A percentile compares a stretch with the other conserved stretches of the same genome.
Conservation (phyloP, 2,888 invertebrate species). For the Frankliniella intonsa region DNA sequence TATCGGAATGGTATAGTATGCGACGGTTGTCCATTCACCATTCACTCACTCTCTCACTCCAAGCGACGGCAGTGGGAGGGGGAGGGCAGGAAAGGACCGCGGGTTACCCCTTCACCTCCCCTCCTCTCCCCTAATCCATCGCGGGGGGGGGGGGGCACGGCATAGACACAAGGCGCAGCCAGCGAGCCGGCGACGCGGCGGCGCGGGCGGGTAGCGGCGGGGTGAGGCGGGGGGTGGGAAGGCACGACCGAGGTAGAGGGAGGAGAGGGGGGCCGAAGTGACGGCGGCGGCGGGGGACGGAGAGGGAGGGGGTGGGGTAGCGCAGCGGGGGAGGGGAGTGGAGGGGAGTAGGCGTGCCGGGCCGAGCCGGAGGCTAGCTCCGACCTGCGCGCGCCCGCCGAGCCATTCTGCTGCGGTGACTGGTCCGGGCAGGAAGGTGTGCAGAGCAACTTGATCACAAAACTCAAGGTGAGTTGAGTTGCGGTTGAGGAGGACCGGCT, state of each 20-base stretch:
- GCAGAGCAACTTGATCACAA: not conserved
- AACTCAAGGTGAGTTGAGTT: slow-evolving; percentile 15
- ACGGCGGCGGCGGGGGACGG: not conserved
- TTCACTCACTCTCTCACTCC: not conserved
- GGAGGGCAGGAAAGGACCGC: not conserved
- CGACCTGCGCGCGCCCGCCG: slow-evolving; percentile 2
- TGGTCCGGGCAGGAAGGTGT: slow-evolving; percentile 25
- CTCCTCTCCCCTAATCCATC: too few species aligned
- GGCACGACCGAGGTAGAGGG: not conserved
- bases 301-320: not conserved
- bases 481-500: not conserved
- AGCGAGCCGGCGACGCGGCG: not conserved
- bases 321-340: not conserved
- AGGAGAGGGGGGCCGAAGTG: not conserved
- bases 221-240: not conserved
- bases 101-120: too few species aligned
- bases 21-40: too few species aligned
- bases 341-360: not conserved
- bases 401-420: slow-evolving; percentile 21
- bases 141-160: too few species aligned
- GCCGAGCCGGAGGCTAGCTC: not conserved
- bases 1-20: too few species aligned
- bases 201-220: not conserved
- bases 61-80: not conserved
- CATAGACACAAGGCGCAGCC: too few species aligned